A percentile compares a stretch with the other conserved stretches of the same genome.
Conservation (phyloP, 2,888 invertebrate genomes). For the Agriotes lineatus region DNA sequence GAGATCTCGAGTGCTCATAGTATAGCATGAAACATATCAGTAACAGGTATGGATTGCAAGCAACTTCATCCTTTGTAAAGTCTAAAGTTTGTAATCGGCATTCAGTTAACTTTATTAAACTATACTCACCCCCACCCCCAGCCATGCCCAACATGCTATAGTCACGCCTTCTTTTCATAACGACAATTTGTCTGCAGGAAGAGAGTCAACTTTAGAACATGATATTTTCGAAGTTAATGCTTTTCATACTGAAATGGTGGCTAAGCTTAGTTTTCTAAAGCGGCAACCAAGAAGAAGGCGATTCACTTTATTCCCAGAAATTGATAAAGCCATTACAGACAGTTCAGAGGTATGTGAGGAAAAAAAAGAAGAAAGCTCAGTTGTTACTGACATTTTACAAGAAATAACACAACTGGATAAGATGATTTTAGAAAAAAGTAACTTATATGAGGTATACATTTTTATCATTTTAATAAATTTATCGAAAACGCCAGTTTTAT, state of each 20-base stretch:
- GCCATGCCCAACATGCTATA: not conserved
- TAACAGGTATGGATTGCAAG: too few relatives aligned
- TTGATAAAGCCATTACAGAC: not conserved
- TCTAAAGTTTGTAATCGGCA: too few relatives aligned
- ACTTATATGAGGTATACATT: slow-evolving; percentile 9
- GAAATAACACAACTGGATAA: slow-evolving; percentile 4
- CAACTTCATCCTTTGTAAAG: too few relatives aligned
- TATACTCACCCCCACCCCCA: not conserved
- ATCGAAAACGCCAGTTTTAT: not conserved
- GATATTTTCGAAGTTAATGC: slow-evolving; percentile 48
- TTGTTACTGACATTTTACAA: not conserved
- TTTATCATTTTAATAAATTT: not conserved
- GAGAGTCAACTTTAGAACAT: slow-evolving; percentile 3
- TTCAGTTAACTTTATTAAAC: too few relatives aligned
- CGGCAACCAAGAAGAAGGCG: slow-evolving; percentile 20
- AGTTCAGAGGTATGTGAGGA: not conserved
- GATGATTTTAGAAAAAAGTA: not conserved
- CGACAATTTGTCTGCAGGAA: not conserved
- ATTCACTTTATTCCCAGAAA: not conserved
- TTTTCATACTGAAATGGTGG: slow-evolving; percentile 52
- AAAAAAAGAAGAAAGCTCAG: not conserved
- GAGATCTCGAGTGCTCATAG: too few relatives aligned
- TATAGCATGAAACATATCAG: too few relatives aligned
- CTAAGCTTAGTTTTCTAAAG: slow-evolving; percentile 45
- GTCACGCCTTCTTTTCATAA: not conserved